Conservation (phyloP, 1,140 invertebrate genomes). For the Luehdorfia chinensis region DNA sequence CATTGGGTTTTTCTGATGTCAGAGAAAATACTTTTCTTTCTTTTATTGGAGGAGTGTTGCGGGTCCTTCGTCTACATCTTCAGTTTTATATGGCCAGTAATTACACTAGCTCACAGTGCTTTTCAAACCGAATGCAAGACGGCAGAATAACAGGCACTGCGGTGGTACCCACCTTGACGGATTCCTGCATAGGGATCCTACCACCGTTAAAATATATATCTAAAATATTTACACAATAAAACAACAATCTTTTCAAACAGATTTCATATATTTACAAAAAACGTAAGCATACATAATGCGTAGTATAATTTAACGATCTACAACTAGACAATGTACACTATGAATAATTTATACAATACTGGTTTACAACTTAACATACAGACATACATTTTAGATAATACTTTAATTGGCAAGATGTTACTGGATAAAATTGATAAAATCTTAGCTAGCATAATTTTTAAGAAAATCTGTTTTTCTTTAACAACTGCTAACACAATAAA, state of each 20-base stretch:
- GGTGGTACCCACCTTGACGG: too few species aligned
- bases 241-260: slow-evolving; percentile 37
- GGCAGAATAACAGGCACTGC: too few species aligned
- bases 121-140: too few species aligned
- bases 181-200: too few species aligned
- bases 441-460: neutral
- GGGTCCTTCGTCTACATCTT: too few species aligned
- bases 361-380: slow-evolving; percentile 24
- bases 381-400: slow-evolving; percentile 34
- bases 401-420: slow-evolving; percentile 60
- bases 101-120: too few species aligned
- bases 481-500: neutral
- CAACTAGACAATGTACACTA: slow-evolving; percentile 26
- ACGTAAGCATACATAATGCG: slow-evolving; percentile 38
- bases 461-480: neutral
- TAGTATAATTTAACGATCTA: slow-evolving; percentile 35
- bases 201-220: too few species aligned
- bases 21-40: too few species aligned
- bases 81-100: too few species aligned
- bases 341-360: slow-evolving; percentile 36
- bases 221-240: too few species aligned
- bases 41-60: too few species aligned
- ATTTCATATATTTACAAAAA: slow-evolving; percentile 61
- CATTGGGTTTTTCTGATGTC: too few species aligned
- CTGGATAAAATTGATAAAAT: neutral